These are phyloP conservation scores for Siderastrea siderea DNA, from an alignment of 92 coral and sea anemone species.

Conservation along the genomic window DNA sequence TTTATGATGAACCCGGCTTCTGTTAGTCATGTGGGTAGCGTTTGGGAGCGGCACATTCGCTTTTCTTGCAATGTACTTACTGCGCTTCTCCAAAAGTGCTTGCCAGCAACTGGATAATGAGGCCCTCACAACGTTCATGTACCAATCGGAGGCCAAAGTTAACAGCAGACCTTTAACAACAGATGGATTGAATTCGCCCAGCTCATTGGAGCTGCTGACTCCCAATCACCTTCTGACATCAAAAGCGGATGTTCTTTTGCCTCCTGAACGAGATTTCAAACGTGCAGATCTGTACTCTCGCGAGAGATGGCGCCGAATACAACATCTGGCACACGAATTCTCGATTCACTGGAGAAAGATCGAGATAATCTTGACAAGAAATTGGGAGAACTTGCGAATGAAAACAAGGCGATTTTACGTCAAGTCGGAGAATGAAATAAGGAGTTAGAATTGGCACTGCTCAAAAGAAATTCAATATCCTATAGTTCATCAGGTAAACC, in stretches of 20 bases:
- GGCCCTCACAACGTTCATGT: no score
- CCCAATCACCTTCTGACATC: constrained; percentile 15
- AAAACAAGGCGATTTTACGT: constrained; percentile 26
- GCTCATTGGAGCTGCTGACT: constrained; percentile 22
- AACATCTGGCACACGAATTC: constrained; percentile 12
- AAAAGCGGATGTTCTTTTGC: constrained; percentile 6
- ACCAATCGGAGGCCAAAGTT: no score
- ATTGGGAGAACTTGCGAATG: constrained; percentile 32
- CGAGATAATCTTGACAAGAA: neutral
- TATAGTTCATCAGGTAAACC: neutral
- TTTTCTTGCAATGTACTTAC: no score
- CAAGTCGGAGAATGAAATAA: constrained; percentile 35
- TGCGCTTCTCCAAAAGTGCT: no score
- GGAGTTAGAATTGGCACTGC: neutral
- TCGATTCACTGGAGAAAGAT: neutral
- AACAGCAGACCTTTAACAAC: no score
- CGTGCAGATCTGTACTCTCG: neutral
- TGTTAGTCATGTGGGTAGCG: no score
- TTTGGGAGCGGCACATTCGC: no score
- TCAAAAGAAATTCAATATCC: constrained; percentile 6
- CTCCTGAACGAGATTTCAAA: constrained; percentile 16
- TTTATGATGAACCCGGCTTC: no score
- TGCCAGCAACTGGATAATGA: no score
- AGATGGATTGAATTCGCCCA: neutral
- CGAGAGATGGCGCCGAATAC: neutral